phyloP scores from a whole-genome alignment of 2,113 vertebrate species.

The Leptobrachium leishanense region DNA sequence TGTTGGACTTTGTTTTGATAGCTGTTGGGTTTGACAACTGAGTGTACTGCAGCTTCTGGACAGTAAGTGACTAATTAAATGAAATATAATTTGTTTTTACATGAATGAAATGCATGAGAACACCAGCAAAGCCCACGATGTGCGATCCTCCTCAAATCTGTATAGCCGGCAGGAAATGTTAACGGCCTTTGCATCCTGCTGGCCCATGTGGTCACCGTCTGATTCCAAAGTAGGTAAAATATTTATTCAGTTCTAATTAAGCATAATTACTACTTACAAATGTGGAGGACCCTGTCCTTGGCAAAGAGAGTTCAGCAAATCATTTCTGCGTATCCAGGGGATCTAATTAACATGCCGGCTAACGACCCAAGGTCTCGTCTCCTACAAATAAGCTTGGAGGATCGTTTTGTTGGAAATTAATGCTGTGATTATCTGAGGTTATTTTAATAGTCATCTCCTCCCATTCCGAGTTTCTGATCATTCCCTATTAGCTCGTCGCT shows the following conservation, averaged over 20 bases:
- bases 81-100: background rate
- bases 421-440: constrained; percentile 40
- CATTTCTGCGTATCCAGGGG: constrained; percentile 45
- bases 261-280: constrained; percentile 48
- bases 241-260: constrained; percentile 45
- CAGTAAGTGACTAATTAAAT: no score
- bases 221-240: constrained; percentile 46
- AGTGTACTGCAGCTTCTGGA: no score
- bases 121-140: background rate
- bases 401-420: constrained; percentile 41
- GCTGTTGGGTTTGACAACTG: no score
- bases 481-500: background rate
- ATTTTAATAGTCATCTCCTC: constrained; percentile 33
- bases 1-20: no score
- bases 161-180: constrained; percentile 14
- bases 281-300: constrained; percentile 40
- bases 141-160: background rate
- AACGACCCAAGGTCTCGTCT: constrained; percentile 45
- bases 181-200: background rate
- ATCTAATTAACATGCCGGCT: constrained; percentile 47
- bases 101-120: background rate
- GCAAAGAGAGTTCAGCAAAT: constrained; percentile 43
- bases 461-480: background rate
- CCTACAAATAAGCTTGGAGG: constrained; percentile 46
- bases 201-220: constrained; percentile 43